A percentile compares a stretch with the other conserved stretches of the same genome.
Evolutionary conservation across 1,140 invertebrate species (phyloP).

Genomic region (Drosophila lacteicornis): DNA sequence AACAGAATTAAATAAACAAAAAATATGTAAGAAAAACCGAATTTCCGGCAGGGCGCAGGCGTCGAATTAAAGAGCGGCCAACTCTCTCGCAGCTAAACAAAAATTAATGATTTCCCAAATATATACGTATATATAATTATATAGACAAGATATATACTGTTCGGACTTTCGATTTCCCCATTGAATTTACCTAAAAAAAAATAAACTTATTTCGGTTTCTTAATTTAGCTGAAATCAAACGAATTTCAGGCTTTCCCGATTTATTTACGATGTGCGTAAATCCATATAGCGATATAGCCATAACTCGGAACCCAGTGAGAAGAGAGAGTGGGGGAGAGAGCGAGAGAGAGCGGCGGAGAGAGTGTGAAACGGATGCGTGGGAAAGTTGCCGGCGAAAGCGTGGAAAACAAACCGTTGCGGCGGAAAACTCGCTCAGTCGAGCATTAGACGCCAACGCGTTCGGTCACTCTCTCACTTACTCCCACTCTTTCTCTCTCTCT

Average conservation of each 20-base stretch:
- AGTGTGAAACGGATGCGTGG: conserved; percentile 47
- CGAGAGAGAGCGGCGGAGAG: conserved; percentile 16
- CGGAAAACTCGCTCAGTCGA: conserved; percentile 76
- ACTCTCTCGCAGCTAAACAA: conserved; percentile 25
- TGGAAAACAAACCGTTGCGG: conserved; percentile 44
- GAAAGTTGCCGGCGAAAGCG: conserved; percentile 72
- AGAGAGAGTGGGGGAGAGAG: not conserved
- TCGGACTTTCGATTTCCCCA: not conserved
- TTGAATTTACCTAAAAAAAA: not conserved
- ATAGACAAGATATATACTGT: not conserved
- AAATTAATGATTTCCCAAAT: conserved; percentile 24
- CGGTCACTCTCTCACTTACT: conserved; percentile 47
- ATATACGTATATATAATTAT: not conserved
- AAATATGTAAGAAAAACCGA: conserved; percentile 19
- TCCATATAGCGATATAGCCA: conserved; percentile 21
- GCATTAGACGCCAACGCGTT: conserved; percentile 78
- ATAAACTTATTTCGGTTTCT: conserved; percentile 14
- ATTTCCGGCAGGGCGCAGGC: conserved; percentile 34
- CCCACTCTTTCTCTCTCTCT: conserved; percentile 1
- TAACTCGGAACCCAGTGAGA: not conserved
- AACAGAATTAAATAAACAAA: not conserved
- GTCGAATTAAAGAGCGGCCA: conserved; percentile 26
- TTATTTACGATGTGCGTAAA: conserved; percentile 39
- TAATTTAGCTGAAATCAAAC: conserved; percentile 39
- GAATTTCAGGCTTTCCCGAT: conserved; percentile 16